These are phyloP conservation scores for Portevinia maculata DNA, from an alignment of 2,888 invertebrate species.

Conservation along the genomic window DNA sequence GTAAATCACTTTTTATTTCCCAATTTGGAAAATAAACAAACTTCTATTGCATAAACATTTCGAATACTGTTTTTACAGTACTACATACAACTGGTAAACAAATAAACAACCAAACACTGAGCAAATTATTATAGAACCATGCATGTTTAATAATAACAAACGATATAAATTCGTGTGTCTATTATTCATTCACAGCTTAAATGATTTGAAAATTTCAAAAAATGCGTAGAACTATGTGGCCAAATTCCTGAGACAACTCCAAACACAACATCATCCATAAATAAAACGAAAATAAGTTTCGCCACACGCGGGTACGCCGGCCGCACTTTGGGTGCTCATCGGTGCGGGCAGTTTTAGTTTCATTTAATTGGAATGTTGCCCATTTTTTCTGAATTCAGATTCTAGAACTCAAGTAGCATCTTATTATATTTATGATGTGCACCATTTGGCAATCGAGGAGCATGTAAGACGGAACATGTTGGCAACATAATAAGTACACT, in stretches of 20 bases:
- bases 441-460: too few relatives aligned
- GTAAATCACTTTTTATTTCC: background rate
- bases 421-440: too few relatives aligned
- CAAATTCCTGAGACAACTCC: constrained; percentile 13
- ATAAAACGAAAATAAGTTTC: constrained; percentile 13
- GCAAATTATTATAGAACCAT: too few relatives aligned
- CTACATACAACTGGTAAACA: too few relatives aligned
- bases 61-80: background rate
- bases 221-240: constrained; percentile 6
- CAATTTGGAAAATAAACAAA: background rate
- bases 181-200: constrained; percentile 1
- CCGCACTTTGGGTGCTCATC: constrained; percentile 7
- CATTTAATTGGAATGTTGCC: constrained; percentile 27
- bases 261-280: constrained; percentile 7
- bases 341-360: background rate
- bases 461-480: too few relatives aligned
- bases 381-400: too few relatives aligned
- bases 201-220: constrained; percentile 2
- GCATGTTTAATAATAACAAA: too few relatives aligned
- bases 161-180: too few relatives aligned
- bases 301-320: background rate
- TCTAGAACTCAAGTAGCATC: too few relatives aligned
- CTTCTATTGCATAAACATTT: background rate
- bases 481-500: too few relatives aligned
- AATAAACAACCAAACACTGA: background rate